Evolutionary conservation across 1,140 invertebrate species (phyloP), one percentile per base, ranked within the genome.

Genomic region (Penaeus japonicus): DNA sequence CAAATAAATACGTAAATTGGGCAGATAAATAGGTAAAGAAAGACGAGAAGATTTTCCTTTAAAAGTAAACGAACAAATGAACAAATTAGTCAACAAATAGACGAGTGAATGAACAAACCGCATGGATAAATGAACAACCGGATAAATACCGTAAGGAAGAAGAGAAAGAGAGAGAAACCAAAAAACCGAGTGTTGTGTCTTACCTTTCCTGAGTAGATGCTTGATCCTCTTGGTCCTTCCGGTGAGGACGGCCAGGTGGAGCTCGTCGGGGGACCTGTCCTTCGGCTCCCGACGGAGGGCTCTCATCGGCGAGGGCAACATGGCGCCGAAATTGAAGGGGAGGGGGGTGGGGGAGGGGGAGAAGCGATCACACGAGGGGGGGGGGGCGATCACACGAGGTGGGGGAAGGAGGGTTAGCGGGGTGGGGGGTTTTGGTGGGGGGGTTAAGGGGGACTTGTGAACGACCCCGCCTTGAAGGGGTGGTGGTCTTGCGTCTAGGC

Each of bases 181-280:
- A 65, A 30, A 65, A 15, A 65, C 4, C 20, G 20, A 65, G 20
- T 22, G 62, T 20, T 32, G 22, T 2, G 1, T 15, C 84, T 85
- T 78, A 85, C 84, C 84, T 85, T 85, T 85, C 32, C 70, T 78
- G 73, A 85, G 84, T 12, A 85, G 84, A 54, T 85, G 53, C 27
- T 85, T 85, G n/a, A 85, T 85, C 84, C 84, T 78, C 32, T 85
- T 85, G 53, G 84, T 85, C 75, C 84, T 85, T n/a, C 84, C 84
- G 12, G 84, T 85, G 73, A 85, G 84, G 53, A 85, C 84, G 1
- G 84, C 84, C 75, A 85, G 22, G 75, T 85, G 84, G 53, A 85
- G 75, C 15, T 85, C 84, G 32, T 85, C 84, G 20, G 73, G 84
- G 0, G 84, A 59, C 54, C 35, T 78, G 15, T 65, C 81, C 15